Evolutionary conservation across 2,797 vertebrate species (phyloP), one percentile per base, ranked within the genome.

Genomic region (Pseudotriccus pelzelni): DNA sequence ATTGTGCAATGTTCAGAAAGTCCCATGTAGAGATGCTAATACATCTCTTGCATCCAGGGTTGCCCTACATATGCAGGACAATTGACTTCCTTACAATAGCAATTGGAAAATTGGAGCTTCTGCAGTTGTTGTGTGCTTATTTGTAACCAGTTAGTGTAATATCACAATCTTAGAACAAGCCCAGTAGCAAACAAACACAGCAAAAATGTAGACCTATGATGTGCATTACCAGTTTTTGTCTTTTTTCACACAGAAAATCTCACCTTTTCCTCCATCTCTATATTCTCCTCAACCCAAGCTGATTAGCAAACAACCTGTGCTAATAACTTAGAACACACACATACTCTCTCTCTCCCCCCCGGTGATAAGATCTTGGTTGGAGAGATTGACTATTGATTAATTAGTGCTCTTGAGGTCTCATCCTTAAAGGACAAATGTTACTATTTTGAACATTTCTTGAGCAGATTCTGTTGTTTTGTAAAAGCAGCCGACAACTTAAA

Each of bases 371-470:
- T 70, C 39, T 81, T 76, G 49, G 27, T 84, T 75, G 49, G 68
- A 85, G 36, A 93, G 74, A 62, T 8, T 69, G 73, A 86, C 34
- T 92, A 56, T 86, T 92, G 89, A 91, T 87, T 90, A 81, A 85
- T 89, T 82, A 70, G 23, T 53, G 67, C 27, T 86, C 55, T 44
- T 64, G 58, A 82, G 43, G 27, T 8, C 12, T 64, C 55, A 43
- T 55, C 46, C 77, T 87, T 91, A 86, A 90, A 82, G 36, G 49
- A 82, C 27, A 93, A 50, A 46, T 84, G 28, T 44, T 74, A 41
- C 37, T 28, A 47, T 80, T 94, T 55, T 72, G 17, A 79, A 63
- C 6, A 19, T 46, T 70, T 68, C 76, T 59, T 73, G 34, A 68
- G n/a, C 34, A 25, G 58, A 7, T 80, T 75, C 20, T 72, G 30